phyloP scores from a whole-genome alignment of 2,113 vertebrate species.

The Mormyrus iriodes region DNA sequence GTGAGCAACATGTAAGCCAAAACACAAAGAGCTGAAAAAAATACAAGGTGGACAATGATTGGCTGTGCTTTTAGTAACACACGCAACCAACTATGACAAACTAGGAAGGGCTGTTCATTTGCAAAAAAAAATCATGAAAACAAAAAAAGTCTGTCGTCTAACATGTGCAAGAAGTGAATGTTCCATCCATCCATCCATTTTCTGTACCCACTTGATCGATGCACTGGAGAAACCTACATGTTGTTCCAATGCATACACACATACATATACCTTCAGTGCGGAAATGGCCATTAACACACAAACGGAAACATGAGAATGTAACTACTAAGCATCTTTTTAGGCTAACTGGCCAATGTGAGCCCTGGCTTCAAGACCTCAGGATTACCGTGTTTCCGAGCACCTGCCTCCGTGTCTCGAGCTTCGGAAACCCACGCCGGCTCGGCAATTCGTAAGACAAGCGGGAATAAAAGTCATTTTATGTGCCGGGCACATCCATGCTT shows the following conservation, averaged over 20 bases:
- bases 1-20: neutral
- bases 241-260: neutral
- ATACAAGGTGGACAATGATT: neutral
- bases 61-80: no score
- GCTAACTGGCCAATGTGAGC: neutral
- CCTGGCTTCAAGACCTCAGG: neutral
- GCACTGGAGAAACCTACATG: neutral
- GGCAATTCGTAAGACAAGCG: neutral
- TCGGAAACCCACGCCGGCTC: neutral
- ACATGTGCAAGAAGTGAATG: neutral
- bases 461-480: conserved; percentile 1
- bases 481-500: neutral
- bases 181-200: neutral
- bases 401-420: neutral
- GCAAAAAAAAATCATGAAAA: neutral
- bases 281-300: neutral
- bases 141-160: neutral
- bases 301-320: neutral
- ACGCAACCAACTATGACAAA: neutral
- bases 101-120: neutral
- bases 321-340: neutral
- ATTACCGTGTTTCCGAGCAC: neutral
- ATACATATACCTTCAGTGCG: neutral
- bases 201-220: neutral
- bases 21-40: neutral